phyloP scores from a whole-genome alignment of 2,113 vertebrate genomes.

The Pangasianodon gigas region DNA sequence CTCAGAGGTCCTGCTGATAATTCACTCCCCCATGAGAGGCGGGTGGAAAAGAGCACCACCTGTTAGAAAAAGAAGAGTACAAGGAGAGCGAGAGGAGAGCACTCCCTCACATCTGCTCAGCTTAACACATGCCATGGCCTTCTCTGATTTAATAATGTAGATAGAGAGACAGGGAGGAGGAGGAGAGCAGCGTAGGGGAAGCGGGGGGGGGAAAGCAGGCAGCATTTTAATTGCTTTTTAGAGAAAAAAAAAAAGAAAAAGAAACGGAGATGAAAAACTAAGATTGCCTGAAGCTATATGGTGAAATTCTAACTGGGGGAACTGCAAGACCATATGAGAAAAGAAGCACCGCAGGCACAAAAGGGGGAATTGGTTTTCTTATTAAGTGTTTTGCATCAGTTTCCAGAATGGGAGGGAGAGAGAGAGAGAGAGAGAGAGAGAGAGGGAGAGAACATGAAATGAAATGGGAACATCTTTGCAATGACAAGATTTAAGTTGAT shows the following conservation, averaged over 20 bases:
- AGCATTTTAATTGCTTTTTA: slow-evolving; percentile 85
- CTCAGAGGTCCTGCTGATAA: slow-evolving; percentile 40
- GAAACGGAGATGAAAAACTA: slow-evolving; percentile 84
- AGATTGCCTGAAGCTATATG: slow-evolving; percentile 80
- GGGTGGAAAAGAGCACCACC: slow-evolving; percentile 43
- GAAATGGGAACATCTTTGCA: slow-evolving; percentile 58
- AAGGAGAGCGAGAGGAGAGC: slow-evolving; percentile 40
- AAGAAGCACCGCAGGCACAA: slow-evolving; percentile 77
- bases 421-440: slow-evolving; percentile 66
- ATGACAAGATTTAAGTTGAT: slow-evolving; percentile 55
- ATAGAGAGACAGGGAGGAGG: slow-evolving; percentile 61
- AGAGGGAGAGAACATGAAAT: slow-evolving; percentile 53
- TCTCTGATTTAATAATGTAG: slow-evolving; percentile 61
- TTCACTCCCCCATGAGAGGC: slow-evolving; percentile 33
- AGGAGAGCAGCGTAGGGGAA: slow-evolving; percentile 43
- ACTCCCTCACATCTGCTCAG: slow-evolving; percentile 54
- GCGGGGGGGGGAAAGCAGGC: slow-evolving; percentile 73
- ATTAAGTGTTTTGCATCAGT: slow-evolving; percentile 86
- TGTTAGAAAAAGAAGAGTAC: slow-evolving; percentile 34
- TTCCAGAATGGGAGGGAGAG: slow-evolving; percentile 78
- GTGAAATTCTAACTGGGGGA: slow-evolving; percentile 87
- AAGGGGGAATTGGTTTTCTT: slow-evolving; percentile 83
- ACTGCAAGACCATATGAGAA: slow-evolving; percentile 86
- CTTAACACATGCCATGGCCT: slow-evolving; percentile 49
- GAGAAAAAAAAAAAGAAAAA: slow-evolving; percentile 61